phyloP scores from a whole-genome alignment of 2,888 invertebrate genomes.

The Hypsopygia costalis region DNA sequence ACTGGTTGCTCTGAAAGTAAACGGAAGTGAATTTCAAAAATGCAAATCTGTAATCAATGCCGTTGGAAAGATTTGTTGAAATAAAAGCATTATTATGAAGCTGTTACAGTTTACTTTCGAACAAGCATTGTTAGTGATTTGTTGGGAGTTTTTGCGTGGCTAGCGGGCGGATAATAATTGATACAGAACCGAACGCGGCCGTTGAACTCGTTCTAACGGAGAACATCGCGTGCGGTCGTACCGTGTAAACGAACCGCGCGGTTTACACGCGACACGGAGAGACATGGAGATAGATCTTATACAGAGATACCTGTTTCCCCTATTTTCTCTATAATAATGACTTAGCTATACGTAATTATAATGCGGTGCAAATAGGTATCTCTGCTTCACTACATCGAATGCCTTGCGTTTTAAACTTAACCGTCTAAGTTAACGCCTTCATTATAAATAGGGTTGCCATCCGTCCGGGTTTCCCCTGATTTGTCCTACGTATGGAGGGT shows the following conservation, averaged over 20 bases:
- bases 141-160: slow-evolving; percentile 8
- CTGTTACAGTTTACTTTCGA: not conserved
- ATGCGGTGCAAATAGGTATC: too few relatives aligned
- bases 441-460: too few relatives aligned
- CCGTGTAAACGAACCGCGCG: slow-evolving; percentile 4
- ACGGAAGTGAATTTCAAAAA: not conserved
- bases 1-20: not conserved
- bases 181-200: slow-evolving; percentile 17
- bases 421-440: too few relatives aligned
- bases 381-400: too few relatives aligned
- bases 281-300: too few relatives aligned
- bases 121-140: not conserved
- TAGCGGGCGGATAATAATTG: slow-evolving; percentile 16
- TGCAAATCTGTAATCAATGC: not conserved
- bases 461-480: too few relatives aligned
- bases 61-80: not conserved
- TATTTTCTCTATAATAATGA: too few relatives aligned
- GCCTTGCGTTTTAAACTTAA: too few relatives aligned
- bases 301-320: too few relatives aligned
- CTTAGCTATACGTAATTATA: too few relatives aligned
- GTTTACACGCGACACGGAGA: not conserved
- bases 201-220: slow-evolving; percentile 18
- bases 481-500: too few relatives aligned
- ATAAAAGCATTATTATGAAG: not conserved
- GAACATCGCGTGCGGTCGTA: slow-evolving; percentile 11